Evolutionary conservation across 2,888 invertebrate species (phyloP).

Genomic region (Poecilus cupreus): DNA sequence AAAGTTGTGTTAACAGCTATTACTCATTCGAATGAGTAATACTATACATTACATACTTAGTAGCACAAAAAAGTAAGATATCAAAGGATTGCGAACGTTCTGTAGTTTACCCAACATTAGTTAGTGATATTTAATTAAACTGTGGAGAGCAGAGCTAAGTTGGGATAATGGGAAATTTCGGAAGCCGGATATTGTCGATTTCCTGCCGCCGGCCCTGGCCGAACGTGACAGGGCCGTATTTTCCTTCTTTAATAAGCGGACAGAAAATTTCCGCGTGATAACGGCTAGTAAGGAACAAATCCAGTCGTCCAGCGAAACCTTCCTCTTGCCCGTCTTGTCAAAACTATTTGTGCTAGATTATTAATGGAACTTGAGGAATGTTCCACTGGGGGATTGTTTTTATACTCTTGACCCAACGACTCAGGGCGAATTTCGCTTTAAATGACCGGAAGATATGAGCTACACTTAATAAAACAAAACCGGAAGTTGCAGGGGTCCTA

Average conservation of each 20-base stretch:
- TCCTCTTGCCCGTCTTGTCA: background rate
- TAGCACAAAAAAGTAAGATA: background rate
- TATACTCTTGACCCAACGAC: conserved; percentile 44
- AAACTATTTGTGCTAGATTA: background rate
- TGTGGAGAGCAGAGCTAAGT: background rate
- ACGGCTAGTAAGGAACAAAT: conserved; percentile 38
- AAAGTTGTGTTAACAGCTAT: too few relatives aligned
- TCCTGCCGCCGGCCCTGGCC: conserved; percentile 8
- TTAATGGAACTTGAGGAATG: background rate
- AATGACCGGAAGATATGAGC: conserved; percentile 55
- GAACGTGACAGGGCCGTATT: conserved; percentile 25
- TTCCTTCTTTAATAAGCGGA: conserved; percentile 51
- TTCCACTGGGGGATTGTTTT: conserved; percentile 39
- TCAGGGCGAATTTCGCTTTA: conserved; percentile 20
- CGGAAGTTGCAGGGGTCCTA: conserved; percentile 10
- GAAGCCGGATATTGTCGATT: conserved; percentile 40
- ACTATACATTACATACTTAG: too few relatives aligned
- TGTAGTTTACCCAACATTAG: conserved; percentile 17
- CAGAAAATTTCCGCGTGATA: conserved; percentile 42
- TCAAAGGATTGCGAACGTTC: background rate
- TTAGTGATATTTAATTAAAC: conserved; percentile 39
- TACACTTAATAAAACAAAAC: conserved; percentile 51
- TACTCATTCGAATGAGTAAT: too few relatives aligned
- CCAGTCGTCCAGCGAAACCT: conserved; percentile 12
- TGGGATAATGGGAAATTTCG: conserved; percentile 29